Evolutionary conservation across 1,140 invertebrate species (phyloP).

Genomic region (Drosophila melanica): DNA sequence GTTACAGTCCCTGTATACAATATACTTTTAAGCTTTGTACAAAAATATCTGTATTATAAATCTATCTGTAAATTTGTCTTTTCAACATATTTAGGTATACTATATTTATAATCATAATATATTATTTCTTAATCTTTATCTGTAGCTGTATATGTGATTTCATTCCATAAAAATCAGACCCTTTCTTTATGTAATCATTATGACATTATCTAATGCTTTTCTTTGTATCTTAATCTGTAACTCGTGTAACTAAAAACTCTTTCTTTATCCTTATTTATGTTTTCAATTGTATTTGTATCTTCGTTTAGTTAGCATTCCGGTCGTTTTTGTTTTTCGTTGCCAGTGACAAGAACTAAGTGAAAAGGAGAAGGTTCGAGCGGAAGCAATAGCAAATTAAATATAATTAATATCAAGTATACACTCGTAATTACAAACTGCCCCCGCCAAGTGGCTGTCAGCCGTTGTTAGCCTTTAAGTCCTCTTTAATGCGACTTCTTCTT

Average conservation of each 20-base stretch:
- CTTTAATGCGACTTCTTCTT: slow-evolving; percentile 61
- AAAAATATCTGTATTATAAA: no score
- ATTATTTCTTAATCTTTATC: no score
- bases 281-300: slow-evolving; percentile 2
- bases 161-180: no score
- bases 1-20: no score
- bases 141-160: no score
- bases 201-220: no score
- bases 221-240: background rate
- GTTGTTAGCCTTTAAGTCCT: slow-evolving; percentile 65
- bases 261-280: background rate
- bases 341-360: background rate
- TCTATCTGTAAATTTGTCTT: no score
- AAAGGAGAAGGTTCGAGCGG: slow-evolving; percentile 1
- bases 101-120: no score
- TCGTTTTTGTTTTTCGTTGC: background rate
- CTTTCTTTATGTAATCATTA: no score
- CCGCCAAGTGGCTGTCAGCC: slow-evolving; percentile 54
- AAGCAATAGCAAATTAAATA: slow-evolving; percentile 27
- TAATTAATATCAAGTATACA: slow-evolving; percentile 59
- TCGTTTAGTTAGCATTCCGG: background rate
- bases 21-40: no score
- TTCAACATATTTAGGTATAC: no score
- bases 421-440: slow-evolving; percentile 71
- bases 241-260: no score